Base-by-base conservation (phyloP, 2,113 vertebrate species). In the Solea solea region DNA sequence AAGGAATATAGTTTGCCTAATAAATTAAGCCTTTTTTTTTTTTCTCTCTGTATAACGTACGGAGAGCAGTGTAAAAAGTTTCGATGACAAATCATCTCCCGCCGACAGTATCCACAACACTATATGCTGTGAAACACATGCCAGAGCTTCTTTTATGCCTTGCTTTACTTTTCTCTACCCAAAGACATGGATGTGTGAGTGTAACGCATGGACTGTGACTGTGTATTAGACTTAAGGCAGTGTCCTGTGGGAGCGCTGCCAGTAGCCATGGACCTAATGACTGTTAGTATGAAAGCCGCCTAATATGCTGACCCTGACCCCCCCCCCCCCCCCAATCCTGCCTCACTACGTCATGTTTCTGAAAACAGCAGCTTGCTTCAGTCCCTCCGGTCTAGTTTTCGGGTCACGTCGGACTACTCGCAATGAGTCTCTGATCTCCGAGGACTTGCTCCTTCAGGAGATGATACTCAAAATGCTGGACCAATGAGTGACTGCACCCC, bases 261-360 rank as follows among this genome's bases (percentile, higher is more conserved):
- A 10, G 86, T 92, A 93, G 91, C 93, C 92, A 93, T 93, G 72
- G 87, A 93, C 92, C 91, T 84, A n/a, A 79, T 86, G 91, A 93
- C 93, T 93, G 93, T 94, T 93, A 86, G 64, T 81, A 76, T 89
- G 70, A 84, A 87, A 68, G 59, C 70, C 64, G 54, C 59, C 53
- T 55, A 12, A 68, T 61, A 4, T 48, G 70, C 59, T 3, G 45
- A 58, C 2, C 51, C 54, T 64, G 15, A 44, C 67, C 78, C 68
- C 52, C 48, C 65, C 21, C 1, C 1, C 21, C 1, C 21, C 21
- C 21, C 21, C 21, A 1, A 21, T 21, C 21, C 1, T 49, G 48
- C 64, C 71, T 65, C 11, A 58, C 46, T 81, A 65, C 62, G 61
- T 70, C 45, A 48, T 13, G 9, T 48, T 48, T 48, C 11, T 48